Base-by-base conservation (phyloP, 2,888 invertebrate species). In the Caenorhabditis macrosperma region DNA sequence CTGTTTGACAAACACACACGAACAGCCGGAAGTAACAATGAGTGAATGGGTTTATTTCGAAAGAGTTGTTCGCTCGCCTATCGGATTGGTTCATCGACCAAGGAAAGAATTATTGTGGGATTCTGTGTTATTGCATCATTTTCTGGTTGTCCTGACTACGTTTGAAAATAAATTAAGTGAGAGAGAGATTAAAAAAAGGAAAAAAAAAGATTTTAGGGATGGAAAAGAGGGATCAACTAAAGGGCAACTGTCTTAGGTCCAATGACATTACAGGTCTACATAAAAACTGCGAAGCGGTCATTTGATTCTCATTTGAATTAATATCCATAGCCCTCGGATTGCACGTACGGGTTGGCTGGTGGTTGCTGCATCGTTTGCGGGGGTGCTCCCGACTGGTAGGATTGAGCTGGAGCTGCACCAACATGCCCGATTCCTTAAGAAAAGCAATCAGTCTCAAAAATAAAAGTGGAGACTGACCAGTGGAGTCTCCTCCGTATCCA, bases 401-500 rank as follows among this genome's bases (percentile, higher is more conserved):
- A 82, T 30, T 52, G 78, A n/a, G 71, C n/a, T 24, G 60, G 46
- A 15, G 72, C 30, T 30, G 52, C 71, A 24, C 78, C 77, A 38
- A 82, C 78, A 28, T 74, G 55, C 55, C 82, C 83, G 48, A 83
- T 78, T 71, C 82, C 81, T 83, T 46, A 41, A 72, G 41, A 48
- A 26, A 33, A 7, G 9, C 33, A 7, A 7, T 33, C 9, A 7
- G 9, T 7, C 33, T 33, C 33, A 7, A 7, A 7, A 5, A 15
- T 4, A 1, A 44, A 4, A 7, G 26, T 28, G 52, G 0, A 41
- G 0, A 59, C 69, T 38, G 5, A 85, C 84, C 86, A 30, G 78
- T 74, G 5, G 82, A 82, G 63, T 82, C 82, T 61, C 86, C 86
- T 30, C 86, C 86, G 61, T 86, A 86, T 61, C 86, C 86, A 72